These are phyloP conservation scores for Eupithecia centaureata DNA, from an alignment of 2,888 invertebrate species.

Conservation along the genomic window DNA sequence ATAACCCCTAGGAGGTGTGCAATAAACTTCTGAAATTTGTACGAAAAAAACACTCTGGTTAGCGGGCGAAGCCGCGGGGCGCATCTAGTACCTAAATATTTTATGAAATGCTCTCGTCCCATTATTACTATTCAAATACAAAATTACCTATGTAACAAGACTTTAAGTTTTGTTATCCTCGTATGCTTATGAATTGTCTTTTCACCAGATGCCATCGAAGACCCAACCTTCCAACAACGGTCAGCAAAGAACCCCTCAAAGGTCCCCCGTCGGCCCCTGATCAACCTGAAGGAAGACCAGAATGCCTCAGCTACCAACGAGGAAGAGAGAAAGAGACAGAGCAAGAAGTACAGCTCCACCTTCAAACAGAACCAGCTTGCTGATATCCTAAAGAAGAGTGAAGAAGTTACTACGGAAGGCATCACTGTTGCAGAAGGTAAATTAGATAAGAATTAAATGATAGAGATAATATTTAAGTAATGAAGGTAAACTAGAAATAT, in stretches of 20 bases:
- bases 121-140: no score
- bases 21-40: no score
- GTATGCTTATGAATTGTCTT: neutral
- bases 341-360: constrained; percentile 76
- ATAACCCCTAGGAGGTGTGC: no score
- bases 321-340: constrained; percentile 74
- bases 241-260: constrained; percentile 55
- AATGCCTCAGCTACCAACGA: constrained; percentile 76
- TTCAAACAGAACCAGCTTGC: constrained; percentile 75
- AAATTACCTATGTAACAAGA: no score
- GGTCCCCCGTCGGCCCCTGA: constrained; percentile 67
- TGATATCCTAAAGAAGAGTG: constrained; percentile 61
- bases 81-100: no score
- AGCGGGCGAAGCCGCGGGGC: no score
- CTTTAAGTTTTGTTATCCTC: no score
- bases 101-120: no score
- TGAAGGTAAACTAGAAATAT: no score
- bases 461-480: no score
- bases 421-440: constrained; percentile 56
- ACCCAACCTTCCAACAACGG: constrained; percentile 59
- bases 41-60: no score
- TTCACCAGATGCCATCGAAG: constrained; percentile 68
- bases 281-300: constrained; percentile 71
- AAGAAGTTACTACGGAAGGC: constrained; percentile 62
- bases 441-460: neutral